Percentiles rank a stretch among this genome's conserved stretches.
Evolutionary conservation across 2,113 vertebrate genomes (phyloP).

Genomic region (Odocoileus hemionus): DNA sequence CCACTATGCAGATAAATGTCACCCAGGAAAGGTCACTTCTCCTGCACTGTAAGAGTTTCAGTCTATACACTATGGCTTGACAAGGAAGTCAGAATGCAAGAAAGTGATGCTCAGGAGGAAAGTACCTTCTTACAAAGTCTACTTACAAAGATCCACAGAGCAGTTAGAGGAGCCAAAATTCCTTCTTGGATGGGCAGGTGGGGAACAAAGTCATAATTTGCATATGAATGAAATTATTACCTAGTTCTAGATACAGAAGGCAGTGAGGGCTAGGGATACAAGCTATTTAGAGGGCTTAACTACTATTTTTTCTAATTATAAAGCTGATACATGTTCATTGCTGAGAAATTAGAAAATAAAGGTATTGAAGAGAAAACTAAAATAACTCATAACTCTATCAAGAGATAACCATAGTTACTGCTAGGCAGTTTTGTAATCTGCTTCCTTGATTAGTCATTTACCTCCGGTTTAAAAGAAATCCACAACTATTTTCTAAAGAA

Average conservation of each 20-base stretch:
- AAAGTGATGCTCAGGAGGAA: background rate
- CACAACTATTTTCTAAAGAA: background rate
- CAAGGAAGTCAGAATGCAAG: background rate
- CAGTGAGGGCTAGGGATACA: background rate
- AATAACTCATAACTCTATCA: background rate
- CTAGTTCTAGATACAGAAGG: background rate
- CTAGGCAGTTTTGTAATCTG: background rate
- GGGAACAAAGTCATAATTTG: constrained; percentile 11
- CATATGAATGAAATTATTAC: constrained; percentile 18
- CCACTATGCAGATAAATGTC: background rate
- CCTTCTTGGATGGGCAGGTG: background rate
- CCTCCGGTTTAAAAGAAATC: background rate
- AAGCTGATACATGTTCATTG: background rate
- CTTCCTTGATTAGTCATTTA: background rate
- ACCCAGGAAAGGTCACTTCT: background rate
- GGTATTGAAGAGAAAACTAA: background rate
- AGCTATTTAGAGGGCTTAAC: background rate
- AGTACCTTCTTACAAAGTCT: background rate
- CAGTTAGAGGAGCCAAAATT: background rate
- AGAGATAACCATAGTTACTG: background rate
- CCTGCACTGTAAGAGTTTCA: background rate
- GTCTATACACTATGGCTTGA: background rate
- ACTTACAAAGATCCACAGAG: background rate
- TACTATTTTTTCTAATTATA: constrained; percentile 20
- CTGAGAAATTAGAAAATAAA: constrained; percentile 35